Evolutionary conservation across 2,113 vertebrate species (phyloP).

Genomic region (Ivindomyrus marchei): DNA sequence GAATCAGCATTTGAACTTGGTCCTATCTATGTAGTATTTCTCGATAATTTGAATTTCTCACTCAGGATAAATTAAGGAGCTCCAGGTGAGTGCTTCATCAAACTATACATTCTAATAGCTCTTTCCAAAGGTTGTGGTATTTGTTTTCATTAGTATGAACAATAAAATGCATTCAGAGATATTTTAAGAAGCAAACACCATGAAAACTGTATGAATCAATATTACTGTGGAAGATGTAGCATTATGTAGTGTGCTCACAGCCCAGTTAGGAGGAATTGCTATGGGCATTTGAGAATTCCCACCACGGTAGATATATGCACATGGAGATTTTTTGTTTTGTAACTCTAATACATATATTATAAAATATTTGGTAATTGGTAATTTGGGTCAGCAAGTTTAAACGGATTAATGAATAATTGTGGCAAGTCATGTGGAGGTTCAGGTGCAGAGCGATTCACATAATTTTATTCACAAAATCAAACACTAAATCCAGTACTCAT

Average conservation of each 20-base stretch:
- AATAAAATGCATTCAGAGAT: constrained; percentile 1
- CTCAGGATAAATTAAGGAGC: constrained; percentile 41
- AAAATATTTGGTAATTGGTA: not conserved
- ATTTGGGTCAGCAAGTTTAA: not conserved
- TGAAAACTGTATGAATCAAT: constrained; percentile 13
- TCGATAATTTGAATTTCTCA: constrained; percentile 26
- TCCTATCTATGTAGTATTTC: constrained; percentile 31
- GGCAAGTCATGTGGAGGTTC: too few relatives aligned
- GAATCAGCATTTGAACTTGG: constrained; percentile 44
- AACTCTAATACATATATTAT: not conserved
- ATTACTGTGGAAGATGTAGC: not conserved
- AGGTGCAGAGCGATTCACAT: too few relatives aligned
- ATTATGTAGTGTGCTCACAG: not conserved
- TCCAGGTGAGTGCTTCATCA: constrained; percentile 47
- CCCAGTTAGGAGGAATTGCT: not conserved
- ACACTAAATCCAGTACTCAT: not conserved
- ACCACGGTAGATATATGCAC: not conserved
- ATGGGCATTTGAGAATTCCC: not conserved
- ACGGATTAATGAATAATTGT: not conserved
- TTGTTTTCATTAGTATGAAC: constrained; percentile 14
- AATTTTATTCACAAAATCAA: too few relatives aligned
- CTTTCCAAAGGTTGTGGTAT: constrained; percentile 24
- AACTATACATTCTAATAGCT: constrained; percentile 37
- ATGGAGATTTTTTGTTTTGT: not conserved
- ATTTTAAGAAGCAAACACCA: constrained; percentile 10